Evolutionary conservation across 2,797 vertebrate genomes (phyloP), one percentile per base, ranked within the genome.

Genomic region (Pampus argenteus): DNA sequence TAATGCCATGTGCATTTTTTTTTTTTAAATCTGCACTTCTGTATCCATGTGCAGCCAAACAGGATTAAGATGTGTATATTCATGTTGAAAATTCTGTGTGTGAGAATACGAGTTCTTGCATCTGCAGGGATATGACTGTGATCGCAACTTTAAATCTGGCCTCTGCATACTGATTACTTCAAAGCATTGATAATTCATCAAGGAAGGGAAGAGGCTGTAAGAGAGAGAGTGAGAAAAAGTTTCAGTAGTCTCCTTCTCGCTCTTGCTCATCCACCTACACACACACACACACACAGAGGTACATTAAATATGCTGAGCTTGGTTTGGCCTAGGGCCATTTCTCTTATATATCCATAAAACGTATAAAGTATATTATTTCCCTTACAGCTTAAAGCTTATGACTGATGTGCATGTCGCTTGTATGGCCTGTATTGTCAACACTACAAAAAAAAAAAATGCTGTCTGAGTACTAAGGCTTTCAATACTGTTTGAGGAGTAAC

Each of bases 181-280:
- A 85, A 89, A 90, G 87, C 89, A 91, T 92, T 87, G 90, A 92
- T 93, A 91, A 92, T 93, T 93, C 77, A 92, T 92, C 90, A 92
- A 91, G 82, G 81, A 84, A 87, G 63, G 52, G 29, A 69, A 56
- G 73, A 78, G 68, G 71, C 74, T 58, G 54, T 65, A 67, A 40
- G 62, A 51, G 69, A 74, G 74, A 40, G 67, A 31, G 56, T 36
- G 51, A 50, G 68, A 77, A 47, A 79, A 81, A 82, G 65, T 89
- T 79, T 71, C 47, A 68, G 76, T 44, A 17, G 36, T 44, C 48
- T 58, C 62, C 25, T 58, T 66, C 52, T 62, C 28, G 42, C 38
- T 84, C 74, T 79, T 51, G 23, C 42, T 72, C 59, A 63, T 74
- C 62, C 73, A 74, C 54, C 64, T 48, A 58, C 65, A 62, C 57